Conservation (phyloP, 37 sponge, comb jelly and placozoan species). For the Mnemiopsis leidyi region DNA sequence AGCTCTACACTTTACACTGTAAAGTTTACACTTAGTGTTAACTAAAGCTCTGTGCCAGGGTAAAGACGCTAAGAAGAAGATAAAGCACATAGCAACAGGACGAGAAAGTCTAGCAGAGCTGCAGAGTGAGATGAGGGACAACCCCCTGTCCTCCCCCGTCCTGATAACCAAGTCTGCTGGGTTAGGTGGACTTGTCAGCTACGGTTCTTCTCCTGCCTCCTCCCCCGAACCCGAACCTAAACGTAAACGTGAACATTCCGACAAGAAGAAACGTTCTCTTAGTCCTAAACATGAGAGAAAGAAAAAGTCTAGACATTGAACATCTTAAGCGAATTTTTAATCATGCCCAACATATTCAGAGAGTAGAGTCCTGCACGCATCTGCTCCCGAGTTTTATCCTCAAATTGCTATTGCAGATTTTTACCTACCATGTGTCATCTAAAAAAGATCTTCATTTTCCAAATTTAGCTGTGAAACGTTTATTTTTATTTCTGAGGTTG, state of each 20-base stretch:
- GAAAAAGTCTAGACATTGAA: constrained; percentile 41
- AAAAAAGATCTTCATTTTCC: no score
- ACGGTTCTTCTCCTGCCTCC: constrained; percentile 20
- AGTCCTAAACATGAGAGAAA: constrained; percentile 31
- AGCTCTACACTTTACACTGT: no score
- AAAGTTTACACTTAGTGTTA: no score
- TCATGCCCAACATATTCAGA: no score
- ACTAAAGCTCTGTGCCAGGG: constrained; percentile 26
- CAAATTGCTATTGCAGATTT: no score
- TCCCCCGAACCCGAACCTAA: constrained; percentile 7
- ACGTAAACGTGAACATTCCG: not conserved
- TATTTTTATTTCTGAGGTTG: no score
- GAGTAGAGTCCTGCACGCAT: no score
- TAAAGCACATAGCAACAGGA: constrained; percentile 40
- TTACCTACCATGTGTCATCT: no score
- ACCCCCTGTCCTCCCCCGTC: not conserved
- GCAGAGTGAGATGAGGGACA: constrained; percentile 1
- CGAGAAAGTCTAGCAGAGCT: not conserved
- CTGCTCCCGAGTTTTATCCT: no score
- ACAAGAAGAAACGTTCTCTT: not conserved
- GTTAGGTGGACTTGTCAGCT: not conserved
- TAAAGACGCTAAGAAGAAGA: constrained; percentile 52
- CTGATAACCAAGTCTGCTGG: not conserved
- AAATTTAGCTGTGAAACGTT: no score
- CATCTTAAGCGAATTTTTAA: no score